Evolutionary conservation across 2,113 vertebrate species (phyloP).

Genomic region (Diadophis punctatus): DNA sequence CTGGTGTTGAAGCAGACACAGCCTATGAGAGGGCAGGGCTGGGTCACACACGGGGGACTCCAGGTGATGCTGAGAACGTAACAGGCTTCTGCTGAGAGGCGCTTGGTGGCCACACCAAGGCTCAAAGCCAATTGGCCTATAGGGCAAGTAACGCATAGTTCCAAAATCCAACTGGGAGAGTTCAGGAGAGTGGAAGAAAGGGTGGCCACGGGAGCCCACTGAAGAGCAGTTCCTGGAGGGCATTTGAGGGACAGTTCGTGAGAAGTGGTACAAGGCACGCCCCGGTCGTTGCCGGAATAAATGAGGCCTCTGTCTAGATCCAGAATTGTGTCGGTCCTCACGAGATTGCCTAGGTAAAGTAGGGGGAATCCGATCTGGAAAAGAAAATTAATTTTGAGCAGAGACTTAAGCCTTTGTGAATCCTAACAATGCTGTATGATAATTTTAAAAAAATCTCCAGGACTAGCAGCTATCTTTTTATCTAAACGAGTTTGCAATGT

Average conservation of each 20-base stretch:
- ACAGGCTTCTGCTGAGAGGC: constrained; percentile 55
- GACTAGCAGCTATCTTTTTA: background rate
- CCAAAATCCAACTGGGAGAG: constrained; percentile 71
- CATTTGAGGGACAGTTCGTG: constrained; percentile 64
- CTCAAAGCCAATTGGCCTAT: constrained; percentile 62
- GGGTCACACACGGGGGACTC: constrained; percentile 43
- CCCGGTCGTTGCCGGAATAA: constrained; percentile 80
- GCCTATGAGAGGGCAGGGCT: constrained; percentile 57
- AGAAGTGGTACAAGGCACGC: constrained; percentile 76
- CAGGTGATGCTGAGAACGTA: constrained; percentile 65
- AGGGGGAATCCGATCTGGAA: constrained; percentile 59
- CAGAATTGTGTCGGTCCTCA: constrained; percentile 56
- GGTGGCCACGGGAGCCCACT: constrained; percentile 69
- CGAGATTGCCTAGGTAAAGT: constrained; percentile 45
- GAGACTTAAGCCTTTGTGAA: background rate
- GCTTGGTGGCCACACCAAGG: constrained; percentile 65
- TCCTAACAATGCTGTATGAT: background rate
- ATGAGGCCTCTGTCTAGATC: constrained; percentile 80
- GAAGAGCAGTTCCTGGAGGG: constrained; percentile 71
- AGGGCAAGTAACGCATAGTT: constrained; percentile 74
- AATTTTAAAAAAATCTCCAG: background rate
- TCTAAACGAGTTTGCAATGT: background rate
- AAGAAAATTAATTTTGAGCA: constrained; percentile 2
- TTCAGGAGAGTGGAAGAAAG: constrained; percentile 76
- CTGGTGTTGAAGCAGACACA: constrained; percentile 69